A percentile compares a stretch with the other conserved stretches of the same genome.
phyloP scores from a whole-genome alignment of 2,888 invertebrate genomes.

The Nemotelus pantherinus region DNA sequence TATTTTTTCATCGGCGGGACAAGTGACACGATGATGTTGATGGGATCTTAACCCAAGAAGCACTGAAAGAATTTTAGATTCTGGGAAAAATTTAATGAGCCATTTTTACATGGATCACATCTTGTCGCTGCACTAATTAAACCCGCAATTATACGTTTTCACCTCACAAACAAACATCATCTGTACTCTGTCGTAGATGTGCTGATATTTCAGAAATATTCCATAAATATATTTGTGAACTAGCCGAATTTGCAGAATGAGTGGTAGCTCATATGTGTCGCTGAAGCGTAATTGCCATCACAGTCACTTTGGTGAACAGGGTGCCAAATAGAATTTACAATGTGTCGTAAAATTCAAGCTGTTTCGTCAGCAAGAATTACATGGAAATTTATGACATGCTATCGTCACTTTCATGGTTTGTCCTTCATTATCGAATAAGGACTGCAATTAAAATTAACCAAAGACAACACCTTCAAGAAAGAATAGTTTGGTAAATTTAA shows the following conservation, averaged over 20 bases:
- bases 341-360: constrained; percentile 1
- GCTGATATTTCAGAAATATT: no score
- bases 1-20: not conserved
- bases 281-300: not conserved
- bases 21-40: constrained; percentile 4
- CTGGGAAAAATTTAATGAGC: constrained; percentile 16
- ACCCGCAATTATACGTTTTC: constrained; percentile 5
- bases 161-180: not conserved
- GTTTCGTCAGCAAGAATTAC: not conserved
- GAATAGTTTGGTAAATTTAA: not conserved
- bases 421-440: not conserved
- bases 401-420: not conserved
- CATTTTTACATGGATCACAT: constrained; percentile 12
- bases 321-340: constrained; percentile 35
- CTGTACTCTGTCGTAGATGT: no score
- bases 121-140: constrained; percentile 9
- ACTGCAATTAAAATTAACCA: constrained; percentile 29
- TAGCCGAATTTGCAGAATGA: constrained; percentile 1
- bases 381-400: constrained; percentile 18
- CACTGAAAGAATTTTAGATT: not conserved
- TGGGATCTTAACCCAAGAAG: not conserved
- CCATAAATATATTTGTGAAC: not conserved
- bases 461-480: not conserved
- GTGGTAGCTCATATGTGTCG: not conserved
- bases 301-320: not conserved